Evolutionary conservation across 2,113 vertebrate species (phyloP), one percentile per base, ranked within the genome.

Genomic region (Gallinago undulata): DNA sequence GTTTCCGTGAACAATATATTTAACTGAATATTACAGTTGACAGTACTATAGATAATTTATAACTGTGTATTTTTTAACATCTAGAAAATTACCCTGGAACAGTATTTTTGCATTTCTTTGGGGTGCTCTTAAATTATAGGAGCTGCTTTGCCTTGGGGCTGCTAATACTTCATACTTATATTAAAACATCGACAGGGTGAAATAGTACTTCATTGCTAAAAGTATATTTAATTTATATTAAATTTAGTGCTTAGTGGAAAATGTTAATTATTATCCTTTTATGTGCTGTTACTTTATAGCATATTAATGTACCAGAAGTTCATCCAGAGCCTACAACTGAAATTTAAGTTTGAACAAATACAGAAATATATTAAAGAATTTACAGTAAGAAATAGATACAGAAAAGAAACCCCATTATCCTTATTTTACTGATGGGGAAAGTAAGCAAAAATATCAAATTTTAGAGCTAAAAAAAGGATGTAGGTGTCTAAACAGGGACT

Each of bases 181-280:
- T 95, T 95, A 75, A 89, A 87, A 90, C 47, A 68, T 59, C 37
- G 17, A 53, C 73, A 77, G 72, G 35, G 25, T 92, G 41, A 94
- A 95, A 86, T 59, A 81, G 55, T 67, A 86, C 70, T 90, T 89
- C 17, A 77, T 64, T 80, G 63, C 37, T 94, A 62, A 89, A 68
- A 81, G 31, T 63, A 10, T 67, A 69, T 83, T 86, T 80, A 66
- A 92, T 90, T 93, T 68, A 87, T 81, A 79, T 84, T 79, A 70
- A 80, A 66, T 77, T 39, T 92, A 87, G 45, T 87, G 68, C 37
- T 70, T 86, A 22, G 24, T 93, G 60, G 70, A 55, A 94, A 94
- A 73, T 51, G 11, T 67, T 92, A 94, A 95, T 92, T 89, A 66
- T 74, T 95, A 33, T 56, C 33, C 53, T 88, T 90, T 92, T 76